Base-by-base conservation (phyloP, 2,888 invertebrate species). In the Heliconius sara region DNA sequence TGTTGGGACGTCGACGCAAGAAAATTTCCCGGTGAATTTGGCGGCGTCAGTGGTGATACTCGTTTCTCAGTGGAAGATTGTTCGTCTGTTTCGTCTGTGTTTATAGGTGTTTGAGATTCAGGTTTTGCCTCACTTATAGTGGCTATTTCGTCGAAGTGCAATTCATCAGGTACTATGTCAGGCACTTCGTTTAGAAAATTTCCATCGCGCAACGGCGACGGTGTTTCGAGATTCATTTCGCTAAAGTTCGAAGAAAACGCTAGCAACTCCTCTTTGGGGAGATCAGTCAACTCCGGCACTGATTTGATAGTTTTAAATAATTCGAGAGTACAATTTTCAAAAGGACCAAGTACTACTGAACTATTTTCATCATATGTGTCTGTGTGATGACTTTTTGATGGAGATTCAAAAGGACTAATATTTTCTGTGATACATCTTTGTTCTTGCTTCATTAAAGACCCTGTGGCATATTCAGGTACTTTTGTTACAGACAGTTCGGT, bases 281-380 rank as follows among this genome's bases (percentile, higher is more conserved):
- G 83, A 65, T 95, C 95, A 0, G 90, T 88, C 60, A 92, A 86
- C 67, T 95, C 94, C 1, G 85, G 85, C n/a, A 82, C 77, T 0
- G 96, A 92, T 88, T 96, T 96, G 1, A 93, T 85, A 1, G 93
- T 95, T 85, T 94, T 95, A 85, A 93, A 95, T 60, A 94, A 88
- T 80, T 96, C 96, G 63, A 95, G 87, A 0, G 95, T 92, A 84
- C 95, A 96, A 84, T 96, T 96, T 83, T 96, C 96, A 84, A 96
- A 96, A 0, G 96, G 95, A 2, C 96, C 96, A 65, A 96, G 84
- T 19, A 96, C 96, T 9, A 96, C 96, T n/a, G 95, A 95, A 79
- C 95, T 94, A 85, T 95, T 93, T 86, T 94, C 94, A 72, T 95
- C 93, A 82, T 92, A 94, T 0, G 95, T 95, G 74, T 95, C 95